Evolutionary conservation across 2,888 invertebrate genomes (phyloP), one percentile per base, ranked within the genome.

Genomic region (Chrysina gloriosa): DNA sequence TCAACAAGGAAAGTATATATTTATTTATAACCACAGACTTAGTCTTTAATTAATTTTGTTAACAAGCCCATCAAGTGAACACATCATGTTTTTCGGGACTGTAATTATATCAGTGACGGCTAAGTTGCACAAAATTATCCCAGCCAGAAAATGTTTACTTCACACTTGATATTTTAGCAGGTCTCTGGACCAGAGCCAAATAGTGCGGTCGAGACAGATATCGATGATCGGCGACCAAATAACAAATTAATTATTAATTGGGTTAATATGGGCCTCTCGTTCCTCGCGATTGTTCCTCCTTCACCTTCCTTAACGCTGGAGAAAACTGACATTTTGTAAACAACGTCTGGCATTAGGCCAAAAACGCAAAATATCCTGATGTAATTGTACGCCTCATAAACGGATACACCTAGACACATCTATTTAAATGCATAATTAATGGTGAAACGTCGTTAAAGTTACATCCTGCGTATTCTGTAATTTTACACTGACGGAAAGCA

Each of bases 241-340:
- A 50, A 50, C 45, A 50, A 64, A 61, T 61, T 61, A 27, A 64
- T 64, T 64, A 64, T 48, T 64, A 64, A 64, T 64, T 64, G 50
- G 64, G 64, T 64, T 64, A 50, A 34, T 34, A 48, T 25, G 21
- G n/a, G 27, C 50, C 50, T 27, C 50, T 27, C n/a, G n/a, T 58
- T 34, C 48, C 14, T n/a, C 31, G 31, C n/a, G 9, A 16, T 52
- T 21, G 42, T 42, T 58, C 23, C 42, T 25, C 23, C 39, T 58
- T 45, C 50, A 16, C 50, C 16, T 16, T 11, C 11, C 14, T 29
- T 27, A 11, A 14, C 14, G 25, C 11, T 25, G 11, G 36, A 36
- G 23, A 34, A 16, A 21, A 34, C 34, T 19, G 14, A 34, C 36
- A 25, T 25, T 11, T 42, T 58, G 21, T 52, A 58, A 39, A 58